Percentiles rank a stretch among this genome's conserved stretches.
These are phyloP conservation scores for Idaea dimidiata DNA, from an alignment of 2,888 invertebrate species.

Conservation along the genomic window DNA sequence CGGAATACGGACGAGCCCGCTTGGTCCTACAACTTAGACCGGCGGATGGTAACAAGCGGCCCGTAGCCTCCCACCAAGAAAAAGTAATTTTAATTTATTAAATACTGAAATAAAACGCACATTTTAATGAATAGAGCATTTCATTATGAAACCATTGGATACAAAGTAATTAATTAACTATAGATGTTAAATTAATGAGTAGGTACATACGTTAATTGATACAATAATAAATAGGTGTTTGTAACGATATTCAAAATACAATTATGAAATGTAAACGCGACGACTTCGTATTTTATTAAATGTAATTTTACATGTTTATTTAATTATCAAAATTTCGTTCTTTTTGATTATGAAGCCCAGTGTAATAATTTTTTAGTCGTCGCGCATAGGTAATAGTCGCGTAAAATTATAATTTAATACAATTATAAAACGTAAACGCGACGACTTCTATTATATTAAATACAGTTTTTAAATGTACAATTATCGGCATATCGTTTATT, in stretches of 20 bases:
- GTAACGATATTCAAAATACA: conserved; percentile 31
- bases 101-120: conserved; percentile 40
- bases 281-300: neutral
- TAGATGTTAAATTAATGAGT: conserved; percentile 32
- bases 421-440: conserved; percentile 35
- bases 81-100: neutral
- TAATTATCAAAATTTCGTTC: neutral
- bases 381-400: too few species aligned
- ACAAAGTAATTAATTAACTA: conserved; percentile 42
- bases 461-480: neutral
- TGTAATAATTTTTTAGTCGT: neutral
- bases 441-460: neutral
- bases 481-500: neutral
- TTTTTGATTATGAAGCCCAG: neutral
- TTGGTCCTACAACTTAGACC: too few species aligned
- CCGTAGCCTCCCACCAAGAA: too few species aligned
- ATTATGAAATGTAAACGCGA: conserved; percentile 34
- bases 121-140: conserved; percentile 51
- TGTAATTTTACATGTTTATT: neutral
- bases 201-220: conserved; percentile 23
- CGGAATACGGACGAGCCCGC: too few species aligned
- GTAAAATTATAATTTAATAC: conserved; percentile 19
- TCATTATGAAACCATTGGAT: conserved; percentile 52
- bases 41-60: too few species aligned
- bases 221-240: conserved; percentile 27